Conservation (phyloP, 2,113 vertebrate genomes). For the Columbina picui region DNA sequence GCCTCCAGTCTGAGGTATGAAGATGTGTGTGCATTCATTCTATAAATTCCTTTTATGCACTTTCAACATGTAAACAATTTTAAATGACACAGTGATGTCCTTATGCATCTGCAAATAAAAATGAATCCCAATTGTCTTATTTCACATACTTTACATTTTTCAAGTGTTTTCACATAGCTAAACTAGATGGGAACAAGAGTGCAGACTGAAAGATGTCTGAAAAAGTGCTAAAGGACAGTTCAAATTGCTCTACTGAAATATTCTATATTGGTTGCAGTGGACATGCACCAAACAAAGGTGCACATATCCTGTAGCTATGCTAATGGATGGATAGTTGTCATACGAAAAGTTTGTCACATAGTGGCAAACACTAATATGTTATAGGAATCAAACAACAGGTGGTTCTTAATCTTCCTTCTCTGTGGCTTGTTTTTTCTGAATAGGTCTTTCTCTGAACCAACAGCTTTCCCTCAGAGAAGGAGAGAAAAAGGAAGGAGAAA, state of each 20-base stretch:
- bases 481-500: background rate
- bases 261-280: background rate
- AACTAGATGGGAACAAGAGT: background rate
- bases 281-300: background rate
- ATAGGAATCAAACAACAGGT: background rate
- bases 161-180: background rate
- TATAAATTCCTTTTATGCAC: background rate
- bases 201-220: background rate
- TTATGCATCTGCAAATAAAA: background rate
- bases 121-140: background rate
- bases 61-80: background rate
- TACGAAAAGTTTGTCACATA: background rate
- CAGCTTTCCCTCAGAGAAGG: background rate
- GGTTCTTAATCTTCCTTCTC: background rate
- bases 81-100: background rate
- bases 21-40: background rate
- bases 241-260: background rate
- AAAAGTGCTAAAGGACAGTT: background rate
- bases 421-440: background rate
- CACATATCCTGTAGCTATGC: background rate
- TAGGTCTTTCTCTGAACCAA: background rate
- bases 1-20: background rate
- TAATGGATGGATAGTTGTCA: background rate
- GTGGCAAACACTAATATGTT: background rate
- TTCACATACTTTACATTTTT: background rate